Evolutionary conservation across 2,113 vertebrate genomes (phyloP).

Genomic region (Eublepharis macularius): DNA sequence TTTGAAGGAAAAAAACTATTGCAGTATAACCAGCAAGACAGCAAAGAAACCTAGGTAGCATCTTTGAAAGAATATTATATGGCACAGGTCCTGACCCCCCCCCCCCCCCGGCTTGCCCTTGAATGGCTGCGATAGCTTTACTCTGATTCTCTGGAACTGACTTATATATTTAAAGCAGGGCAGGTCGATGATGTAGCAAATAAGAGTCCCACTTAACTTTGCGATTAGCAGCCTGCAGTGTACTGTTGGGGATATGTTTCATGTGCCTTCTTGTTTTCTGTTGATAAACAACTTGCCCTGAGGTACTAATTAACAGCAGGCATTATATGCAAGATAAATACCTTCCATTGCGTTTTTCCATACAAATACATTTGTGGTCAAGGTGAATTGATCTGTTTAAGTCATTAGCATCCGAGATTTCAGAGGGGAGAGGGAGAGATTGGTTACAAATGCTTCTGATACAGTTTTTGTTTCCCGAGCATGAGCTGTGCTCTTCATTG

Average conservation of each 20-base stretch:
- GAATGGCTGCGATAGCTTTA: not conserved
- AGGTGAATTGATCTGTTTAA: conserved; percentile 37
- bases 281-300: conserved; percentile 70
- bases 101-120: too few relatives aligned
- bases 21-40: too few relatives aligned
- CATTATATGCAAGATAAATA: conserved; percentile 55
- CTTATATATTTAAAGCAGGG: not conserved
- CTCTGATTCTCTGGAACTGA: conserved; percentile 12
- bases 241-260: conserved; percentile 55
- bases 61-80: conserved; percentile 15
- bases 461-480: not conserved
- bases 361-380: conserved; percentile 53
- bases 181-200: conserved; percentile 16
- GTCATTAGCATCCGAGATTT: conserved; percentile 36
- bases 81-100: not conserved
- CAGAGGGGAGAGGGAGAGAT: not conserved
- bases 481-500: not conserved
- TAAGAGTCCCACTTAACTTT: conserved; percentile 42
- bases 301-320: conserved; percentile 71
- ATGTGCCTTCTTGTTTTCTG: conserved; percentile 63
- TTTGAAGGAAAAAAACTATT: too few relatives aligned
- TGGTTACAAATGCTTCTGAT: conserved; percentile 19
- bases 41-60: not conserved
- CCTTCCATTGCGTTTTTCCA: conserved; percentile 52
- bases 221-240: conserved; percentile 28